phyloP scores from a whole-genome alignment of 2,797 vertebrate genomes.

The Epinephelus awoara region DNA sequence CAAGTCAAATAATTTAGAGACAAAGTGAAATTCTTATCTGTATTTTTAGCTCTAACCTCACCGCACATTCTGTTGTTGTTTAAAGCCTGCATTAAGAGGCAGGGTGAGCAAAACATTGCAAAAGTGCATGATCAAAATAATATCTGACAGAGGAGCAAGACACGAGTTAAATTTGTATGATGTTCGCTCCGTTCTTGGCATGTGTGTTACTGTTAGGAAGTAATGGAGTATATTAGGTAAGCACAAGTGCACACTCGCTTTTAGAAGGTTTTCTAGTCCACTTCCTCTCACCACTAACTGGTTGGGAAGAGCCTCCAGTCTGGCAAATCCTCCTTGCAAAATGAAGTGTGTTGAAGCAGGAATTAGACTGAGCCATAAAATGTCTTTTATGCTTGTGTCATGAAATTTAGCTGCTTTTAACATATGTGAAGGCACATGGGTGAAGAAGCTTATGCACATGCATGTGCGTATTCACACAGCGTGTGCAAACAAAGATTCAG shows the following conservation, averaged over 20 bases:
- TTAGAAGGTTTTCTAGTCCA: slow-evolving; percentile 30
- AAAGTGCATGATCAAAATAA: slow-evolving; percentile 2
- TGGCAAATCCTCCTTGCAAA: background rate
- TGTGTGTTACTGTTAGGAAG: slow-evolving; percentile 24
- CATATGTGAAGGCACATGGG: background rate
- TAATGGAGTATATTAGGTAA: slow-evolving; percentile 43
- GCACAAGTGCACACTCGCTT: slow-evolving; percentile 12
- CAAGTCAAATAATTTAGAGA: background rate
- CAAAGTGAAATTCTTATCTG: background rate
- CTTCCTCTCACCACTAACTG: slow-evolving; percentile 25
- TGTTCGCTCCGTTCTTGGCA: slow-evolving; percentile 11
- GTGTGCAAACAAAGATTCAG: slow-evolving; percentile 6
- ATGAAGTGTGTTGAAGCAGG: slow-evolving; percentile 4
- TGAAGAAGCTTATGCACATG: background rate
- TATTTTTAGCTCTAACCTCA: background rate
- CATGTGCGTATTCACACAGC: slow-evolving; percentile 4
- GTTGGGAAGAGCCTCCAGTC: slow-evolving; percentile 1
- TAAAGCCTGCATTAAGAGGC: slow-evolving; percentile 14
- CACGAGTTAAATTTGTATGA: slow-evolving; percentile 22
- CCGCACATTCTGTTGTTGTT: background rate
- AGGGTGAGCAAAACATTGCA: background rate
- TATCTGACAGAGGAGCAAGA: slow-evolving; percentile 8
- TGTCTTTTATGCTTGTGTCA: background rate
- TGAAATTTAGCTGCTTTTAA: background rate
- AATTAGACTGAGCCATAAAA: background rate